Evolutionary conservation across 2,888 invertebrate genomes (phyloP).

Genomic region (Sericinus montela): DNA sequence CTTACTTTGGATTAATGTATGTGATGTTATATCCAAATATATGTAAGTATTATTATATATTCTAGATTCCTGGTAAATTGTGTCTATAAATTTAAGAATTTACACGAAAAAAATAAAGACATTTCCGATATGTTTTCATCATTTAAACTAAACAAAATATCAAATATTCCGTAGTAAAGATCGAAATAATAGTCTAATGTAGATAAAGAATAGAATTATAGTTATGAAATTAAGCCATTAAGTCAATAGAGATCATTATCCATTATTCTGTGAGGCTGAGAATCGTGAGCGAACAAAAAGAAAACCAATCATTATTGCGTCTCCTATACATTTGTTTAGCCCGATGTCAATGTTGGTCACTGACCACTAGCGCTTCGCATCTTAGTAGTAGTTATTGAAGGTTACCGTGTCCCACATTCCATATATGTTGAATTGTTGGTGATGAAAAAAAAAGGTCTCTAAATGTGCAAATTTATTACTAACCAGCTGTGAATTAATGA

Average conservation of each 20-base stretch:
- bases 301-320: slow-evolving; percentile 1
- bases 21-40: no score
- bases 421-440: neutral
- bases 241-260: neutral
- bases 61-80: no score
- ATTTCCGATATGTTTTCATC: no score
- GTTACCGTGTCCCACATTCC: slow-evolving; percentile 5
- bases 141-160: no score
- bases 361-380: slow-evolving; percentile 1
- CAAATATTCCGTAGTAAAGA: neutral
- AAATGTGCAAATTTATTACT: neutral
- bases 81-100: no score
- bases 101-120: no score
- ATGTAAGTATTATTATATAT: no score
- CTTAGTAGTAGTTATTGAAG: slow-evolving; percentile 4
- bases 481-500: neutral
- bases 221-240: slow-evolving; percentile 1
- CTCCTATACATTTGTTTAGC: neutral
- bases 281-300: slow-evolving; percentile 1
- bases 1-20: no score
- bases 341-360: slow-evolving; percentile 14
- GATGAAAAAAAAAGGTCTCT: neutral
- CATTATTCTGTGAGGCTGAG: neutral
- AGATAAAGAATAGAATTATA: neutral
- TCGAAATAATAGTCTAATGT: neutral